A percentile compares a stretch with the other conserved stretches of the same genome.
phyloP scores from a whole-genome alignment of 1,140 invertebrate species.

The Drosophila triauraria region DNA sequence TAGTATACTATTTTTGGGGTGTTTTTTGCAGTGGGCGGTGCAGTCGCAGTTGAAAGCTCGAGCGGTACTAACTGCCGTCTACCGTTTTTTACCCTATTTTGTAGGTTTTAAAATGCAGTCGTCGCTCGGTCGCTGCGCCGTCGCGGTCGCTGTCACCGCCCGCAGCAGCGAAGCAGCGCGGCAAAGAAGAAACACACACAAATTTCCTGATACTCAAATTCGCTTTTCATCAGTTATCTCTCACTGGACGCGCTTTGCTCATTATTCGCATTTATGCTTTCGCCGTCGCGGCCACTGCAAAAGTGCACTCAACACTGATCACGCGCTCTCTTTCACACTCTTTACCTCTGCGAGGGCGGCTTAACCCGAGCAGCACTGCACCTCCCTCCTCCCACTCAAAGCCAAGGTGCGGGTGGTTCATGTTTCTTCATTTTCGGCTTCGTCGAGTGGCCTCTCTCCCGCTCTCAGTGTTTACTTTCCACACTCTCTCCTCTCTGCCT shows the following conservation, averaged over 20 bases:
- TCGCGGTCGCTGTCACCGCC: slow-evolving; percentile 39
- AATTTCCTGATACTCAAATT: slow-evolving; percentile 68
- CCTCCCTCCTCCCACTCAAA: background rate
- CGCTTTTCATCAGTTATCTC: slow-evolving; percentile 56
- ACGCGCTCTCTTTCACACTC: slow-evolving; percentile 2
- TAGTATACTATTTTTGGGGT: slow-evolving; percentile 6
- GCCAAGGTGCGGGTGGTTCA: slow-evolving; percentile 5
- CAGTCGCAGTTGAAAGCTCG: slow-evolving; percentile 62
- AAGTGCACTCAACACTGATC: slow-evolving; percentile 41
- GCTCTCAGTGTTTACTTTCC: slow-evolving; percentile 36
- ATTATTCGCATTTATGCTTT: slow-evolving; percentile 83
- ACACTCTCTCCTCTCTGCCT: slow-evolving; percentile 16
- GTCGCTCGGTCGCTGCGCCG: slow-evolving; percentile 37
- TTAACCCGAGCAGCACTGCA: slow-evolving; percentile 20
- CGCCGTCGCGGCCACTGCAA: slow-evolving; percentile 36
- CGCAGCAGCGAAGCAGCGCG: slow-evolving; percentile 33
- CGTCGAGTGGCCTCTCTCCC: slow-evolving; percentile 1
- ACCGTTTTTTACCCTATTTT: slow-evolving; percentile 80
- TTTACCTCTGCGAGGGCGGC: slow-evolving; percentile 1
- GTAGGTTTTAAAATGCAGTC: slow-evolving; percentile 67
- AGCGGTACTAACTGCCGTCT: slow-evolving; percentile 73
- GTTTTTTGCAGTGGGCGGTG: slow-evolving; percentile 6
- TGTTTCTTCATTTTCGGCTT: slow-evolving; percentile 34
- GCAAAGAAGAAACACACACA: slow-evolving; percentile 48
- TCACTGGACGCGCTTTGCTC: slow-evolving; percentile 66